phyloP scores from a whole-genome alignment of 2,888 invertebrate genomes.

The Mylabris sibirica region DNA sequence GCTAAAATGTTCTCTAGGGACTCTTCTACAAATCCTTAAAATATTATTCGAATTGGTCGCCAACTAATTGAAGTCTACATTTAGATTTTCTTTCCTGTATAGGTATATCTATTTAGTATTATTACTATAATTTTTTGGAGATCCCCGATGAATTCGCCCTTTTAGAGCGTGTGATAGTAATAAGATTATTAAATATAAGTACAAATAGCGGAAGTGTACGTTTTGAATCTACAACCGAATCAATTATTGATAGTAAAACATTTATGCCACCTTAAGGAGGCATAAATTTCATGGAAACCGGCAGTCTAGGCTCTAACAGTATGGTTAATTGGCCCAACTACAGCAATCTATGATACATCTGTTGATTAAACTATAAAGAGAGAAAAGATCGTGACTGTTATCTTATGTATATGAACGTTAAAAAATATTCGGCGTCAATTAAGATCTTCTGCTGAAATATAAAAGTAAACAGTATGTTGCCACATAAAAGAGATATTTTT shows the following conservation, averaged over 20 bases:
- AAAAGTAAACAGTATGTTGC: neutral
- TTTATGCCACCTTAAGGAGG: conserved; percentile 56
- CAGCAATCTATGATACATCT: conserved; percentile 50
- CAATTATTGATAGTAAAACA: conserved; percentile 53
- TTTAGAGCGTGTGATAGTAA: no score
- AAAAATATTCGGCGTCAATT: conserved; percentile 8
- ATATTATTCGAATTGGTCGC: no score
- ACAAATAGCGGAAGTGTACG: conserved; percentile 11
- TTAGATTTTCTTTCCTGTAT: no score
- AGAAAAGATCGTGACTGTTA: conserved; percentile 49
- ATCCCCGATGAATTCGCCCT: no score
- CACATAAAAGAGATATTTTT: neutral
- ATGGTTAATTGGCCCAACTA: conserved; percentile 54
- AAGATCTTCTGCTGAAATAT: neutral
- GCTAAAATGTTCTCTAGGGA: no score
- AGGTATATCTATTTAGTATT: no score
- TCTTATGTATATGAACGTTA: conserved; percentile 33
- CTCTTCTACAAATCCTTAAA: no score
- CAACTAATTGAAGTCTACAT: no score
- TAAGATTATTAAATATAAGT: no score
- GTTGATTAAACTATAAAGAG: conserved; percentile 40
- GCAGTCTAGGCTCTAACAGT: conserved; percentile 43
- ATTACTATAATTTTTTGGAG: no score
- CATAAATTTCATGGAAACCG: conserved; percentile 53
- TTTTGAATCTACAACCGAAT: conserved; percentile 44